phyloP scores from a whole-genome alignment of 2,797 vertebrate species.

The Ceryle rudis region DNA sequence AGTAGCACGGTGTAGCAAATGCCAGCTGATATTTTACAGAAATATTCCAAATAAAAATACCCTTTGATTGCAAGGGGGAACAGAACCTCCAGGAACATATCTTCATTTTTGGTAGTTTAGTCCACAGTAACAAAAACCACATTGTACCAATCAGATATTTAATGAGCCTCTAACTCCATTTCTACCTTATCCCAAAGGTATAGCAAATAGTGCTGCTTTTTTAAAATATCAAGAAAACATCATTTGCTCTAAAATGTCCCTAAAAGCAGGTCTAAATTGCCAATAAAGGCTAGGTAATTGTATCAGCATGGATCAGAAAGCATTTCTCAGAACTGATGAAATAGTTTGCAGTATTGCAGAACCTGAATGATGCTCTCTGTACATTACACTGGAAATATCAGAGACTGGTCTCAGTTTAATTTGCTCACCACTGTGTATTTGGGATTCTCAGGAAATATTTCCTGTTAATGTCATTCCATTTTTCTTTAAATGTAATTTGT shows the following conservation, averaged over 20 bases:
- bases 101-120: conserved; percentile 69
- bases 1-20: conserved; percentile 29
- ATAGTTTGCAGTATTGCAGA: conserved; percentile 79
- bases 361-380: conserved; percentile 61
- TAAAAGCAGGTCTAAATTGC: conserved; percentile 88
- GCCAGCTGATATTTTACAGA: conserved; percentile 50
- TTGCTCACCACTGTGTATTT: conserved; percentile 72
- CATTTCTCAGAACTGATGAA: conserved; percentile 84
- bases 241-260: conserved; percentile 86
- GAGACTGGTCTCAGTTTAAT: conserved; percentile 72
- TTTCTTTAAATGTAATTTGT: conserved; percentile 74
- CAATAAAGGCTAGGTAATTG: conserved; percentile 87
- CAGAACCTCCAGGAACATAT: conserved; percentile 50
- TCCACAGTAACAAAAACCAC: conserved; percentile 75
- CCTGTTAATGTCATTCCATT: conserved; percentile 59
- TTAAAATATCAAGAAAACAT: conserved; percentile 86
- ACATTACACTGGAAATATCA: conserved; percentile 70
- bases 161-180: conserved; percentile 85
- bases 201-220: conserved; percentile 82
- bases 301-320: conserved; percentile 88
- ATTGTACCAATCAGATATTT: conserved; percentile 81
- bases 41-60: conserved; percentile 62
- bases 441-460: conserved; percentile 77
- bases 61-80: conserved; percentile 11
- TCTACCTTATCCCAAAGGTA: conserved; percentile 85